These are phyloP conservation scores for Micrasema longulum DNA, from an alignment of 1,140 invertebrate species.

Conservation along the genomic window DNA sequence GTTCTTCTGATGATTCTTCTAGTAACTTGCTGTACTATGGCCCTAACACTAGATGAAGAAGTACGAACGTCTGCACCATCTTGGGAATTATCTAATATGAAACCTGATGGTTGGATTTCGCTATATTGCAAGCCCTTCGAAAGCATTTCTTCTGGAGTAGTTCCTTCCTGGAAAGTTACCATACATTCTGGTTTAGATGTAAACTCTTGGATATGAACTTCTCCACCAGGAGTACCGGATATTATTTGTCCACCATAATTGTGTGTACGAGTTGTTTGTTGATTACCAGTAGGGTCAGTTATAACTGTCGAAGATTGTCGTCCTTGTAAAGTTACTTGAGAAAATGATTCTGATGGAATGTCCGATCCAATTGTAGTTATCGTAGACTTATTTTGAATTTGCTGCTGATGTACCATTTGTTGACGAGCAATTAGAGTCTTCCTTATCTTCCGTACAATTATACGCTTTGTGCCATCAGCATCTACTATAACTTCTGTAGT, in stretches of 20 bases:
- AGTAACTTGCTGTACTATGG: slow-evolving; percentile 84
- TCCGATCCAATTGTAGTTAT: slow-evolving; percentile 61
- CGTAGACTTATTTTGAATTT: slow-evolving; percentile 59
- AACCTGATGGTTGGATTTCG: slow-evolving; percentile 65
- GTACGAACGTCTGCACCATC: slow-evolving; percentile 61
- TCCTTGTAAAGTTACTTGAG: slow-evolving; percentile 73
- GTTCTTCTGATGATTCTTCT: slow-evolving; percentile 80
- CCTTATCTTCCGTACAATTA: slow-evolving; percentile 79
- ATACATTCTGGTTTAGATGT: slow-evolving; percentile 71
- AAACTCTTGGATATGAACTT: slow-evolving; percentile 74
- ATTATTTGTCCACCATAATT: slow-evolving; percentile 73
- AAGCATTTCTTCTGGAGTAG: slow-evolving; percentile 69
- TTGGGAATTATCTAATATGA: slow-evolving; percentile 53
- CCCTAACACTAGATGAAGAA: slow-evolving; percentile 75
- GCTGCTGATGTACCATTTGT: slow-evolving; percentile 67
- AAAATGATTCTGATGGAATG: slow-evolving; percentile 71
- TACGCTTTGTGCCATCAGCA: slow-evolving; percentile 83
- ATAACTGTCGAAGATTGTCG: slow-evolving; percentile 74
- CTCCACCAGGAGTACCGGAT: slow-evolving; percentile 71
- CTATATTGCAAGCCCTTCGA: slow-evolving; percentile 66
- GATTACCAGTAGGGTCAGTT: slow-evolving; percentile 72
- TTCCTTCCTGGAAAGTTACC: slow-evolving; percentile 66
- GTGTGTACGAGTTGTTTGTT: slow-evolving; percentile 72
- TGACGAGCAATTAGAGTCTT: slow-evolving; percentile 69
- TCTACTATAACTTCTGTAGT: slow-evolving; percentile 84